Conservation (phyloP, 2,797 vertebrate species). For the Enteromius fasciolatus region DNA sequence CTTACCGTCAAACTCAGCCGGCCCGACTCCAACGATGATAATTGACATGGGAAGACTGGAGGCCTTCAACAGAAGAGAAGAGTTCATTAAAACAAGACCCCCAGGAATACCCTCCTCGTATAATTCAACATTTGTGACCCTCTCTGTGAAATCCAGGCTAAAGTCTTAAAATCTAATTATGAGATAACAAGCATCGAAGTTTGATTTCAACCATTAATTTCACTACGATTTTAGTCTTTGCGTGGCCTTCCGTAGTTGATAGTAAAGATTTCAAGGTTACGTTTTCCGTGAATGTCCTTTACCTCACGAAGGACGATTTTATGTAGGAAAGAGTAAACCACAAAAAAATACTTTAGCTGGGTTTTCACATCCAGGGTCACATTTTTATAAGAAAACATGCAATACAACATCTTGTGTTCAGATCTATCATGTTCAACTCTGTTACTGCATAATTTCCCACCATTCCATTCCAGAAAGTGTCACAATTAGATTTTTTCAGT, state of each 20-base stretch:
- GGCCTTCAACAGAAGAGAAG: constrained; percentile 69
- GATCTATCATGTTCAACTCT: constrained; percentile 9
- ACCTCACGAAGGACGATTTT: not conserved
- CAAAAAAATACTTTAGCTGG: not conserved
- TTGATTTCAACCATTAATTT: not conserved
- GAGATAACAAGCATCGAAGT: not conserved
- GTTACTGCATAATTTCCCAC: not conserved
- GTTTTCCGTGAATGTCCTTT: not conserved
- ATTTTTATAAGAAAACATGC: not conserved
- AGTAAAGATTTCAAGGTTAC: not conserved
- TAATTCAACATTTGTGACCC: constrained; percentile 46
- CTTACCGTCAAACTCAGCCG: constrained; percentile 98
- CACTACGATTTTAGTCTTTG: not conserved
- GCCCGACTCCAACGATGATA: constrained; percentile 97
- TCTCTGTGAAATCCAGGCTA: constrained; percentile 45
- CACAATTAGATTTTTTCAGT: not conserved
- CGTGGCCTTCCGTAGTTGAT: no score
- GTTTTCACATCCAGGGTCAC: not conserved
- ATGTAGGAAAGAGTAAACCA: not conserved
- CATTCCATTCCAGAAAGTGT: not conserved
- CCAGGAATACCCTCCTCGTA: constrained; percentile 44
- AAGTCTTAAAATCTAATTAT: not conserved
- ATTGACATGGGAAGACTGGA: constrained; percentile 96
- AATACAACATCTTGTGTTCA: not conserved
- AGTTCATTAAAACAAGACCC: constrained; percentile 40